phyloP scores from a whole-genome alignment of 1,140 invertebrate genomes.

The Ceratina calcarata region DNA sequence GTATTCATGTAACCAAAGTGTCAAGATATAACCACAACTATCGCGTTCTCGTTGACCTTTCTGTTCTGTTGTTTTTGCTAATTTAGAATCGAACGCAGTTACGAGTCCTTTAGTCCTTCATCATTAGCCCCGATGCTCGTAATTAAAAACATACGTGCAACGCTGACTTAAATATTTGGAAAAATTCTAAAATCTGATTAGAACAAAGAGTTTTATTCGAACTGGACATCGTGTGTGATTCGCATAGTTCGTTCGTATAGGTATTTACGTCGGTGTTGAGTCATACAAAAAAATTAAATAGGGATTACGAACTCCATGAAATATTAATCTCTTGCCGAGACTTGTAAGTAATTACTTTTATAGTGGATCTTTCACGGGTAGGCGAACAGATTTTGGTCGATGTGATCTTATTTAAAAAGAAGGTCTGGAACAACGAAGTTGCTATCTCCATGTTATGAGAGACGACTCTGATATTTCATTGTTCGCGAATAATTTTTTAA shows the following conservation, averaged over 20 bases:
- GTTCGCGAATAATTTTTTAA: not conserved
- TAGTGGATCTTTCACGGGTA: no score
- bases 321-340: no score
- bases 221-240: not conserved
- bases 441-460: no score
- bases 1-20: conserved; percentile 37
- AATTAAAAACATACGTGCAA: not conserved
- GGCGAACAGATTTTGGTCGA: no score
- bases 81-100: not conserved
- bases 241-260: not conserved
- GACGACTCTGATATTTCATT: no score
- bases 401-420: no score
- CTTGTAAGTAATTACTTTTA: no score
- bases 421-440: no score
- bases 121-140: no score
- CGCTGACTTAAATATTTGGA: no score
- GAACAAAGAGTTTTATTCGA: conserved; percentile 5
- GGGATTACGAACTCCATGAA: no score
- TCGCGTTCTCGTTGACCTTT: conserved; percentile 25
- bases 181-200: not conserved
- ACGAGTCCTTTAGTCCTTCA: not conserved
- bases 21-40: conserved; percentile 47
- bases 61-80: conserved; percentile 10
- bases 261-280: not conserved
- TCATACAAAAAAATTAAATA: not conserved